phyloP scores from a whole-genome alignment of 2,113 vertebrate species.

The Dendropsophus ebraccatus region DNA sequence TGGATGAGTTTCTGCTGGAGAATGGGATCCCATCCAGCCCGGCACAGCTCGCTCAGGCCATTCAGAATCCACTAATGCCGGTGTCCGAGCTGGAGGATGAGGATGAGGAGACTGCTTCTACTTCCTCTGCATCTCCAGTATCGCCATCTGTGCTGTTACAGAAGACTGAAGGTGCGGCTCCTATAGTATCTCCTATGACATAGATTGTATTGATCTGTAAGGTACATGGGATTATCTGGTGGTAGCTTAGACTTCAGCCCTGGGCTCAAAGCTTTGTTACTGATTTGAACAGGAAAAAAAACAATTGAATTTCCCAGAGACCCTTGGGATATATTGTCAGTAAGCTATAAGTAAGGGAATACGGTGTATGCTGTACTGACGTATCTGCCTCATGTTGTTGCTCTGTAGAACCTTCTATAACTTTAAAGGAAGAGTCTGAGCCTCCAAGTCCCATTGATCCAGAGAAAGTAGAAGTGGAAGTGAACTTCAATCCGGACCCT shows the following conservation, averaged over 20 bases:
- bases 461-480: conserved; percentile 89
- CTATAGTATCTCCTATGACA: too few species aligned
- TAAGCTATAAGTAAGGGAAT: background rate
- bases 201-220: too few species aligned
- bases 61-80: conserved; percentile 81
- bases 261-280: too few species aligned
- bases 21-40: conserved; percentile 92
- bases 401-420: conserved; percentile 34
- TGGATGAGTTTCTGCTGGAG: conserved; percentile 97
- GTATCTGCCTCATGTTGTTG: background rate
- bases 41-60: conserved; percentile 76
- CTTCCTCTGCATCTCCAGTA: conserved; percentile 73
- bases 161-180: conserved; percentile 67
- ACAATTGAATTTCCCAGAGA: too few species aligned
- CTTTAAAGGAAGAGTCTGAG: conserved; percentile 66
- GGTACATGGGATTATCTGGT: too few species aligned
- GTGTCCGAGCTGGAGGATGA: conserved; percentile 79
- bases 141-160: conserved; percentile 75
- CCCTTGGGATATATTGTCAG: too few species aligned
- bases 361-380: background rate
- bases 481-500: conserved; percentile 94
- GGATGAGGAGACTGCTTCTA: conserved; percentile 68
- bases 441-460: conserved; percentile 86
- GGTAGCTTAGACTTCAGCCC: too few species aligned
- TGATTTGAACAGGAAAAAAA: too few species aligned